phyloP scores from a whole-genome alignment of 2,888 invertebrate species.

The Trachelus tabidus region DNA sequence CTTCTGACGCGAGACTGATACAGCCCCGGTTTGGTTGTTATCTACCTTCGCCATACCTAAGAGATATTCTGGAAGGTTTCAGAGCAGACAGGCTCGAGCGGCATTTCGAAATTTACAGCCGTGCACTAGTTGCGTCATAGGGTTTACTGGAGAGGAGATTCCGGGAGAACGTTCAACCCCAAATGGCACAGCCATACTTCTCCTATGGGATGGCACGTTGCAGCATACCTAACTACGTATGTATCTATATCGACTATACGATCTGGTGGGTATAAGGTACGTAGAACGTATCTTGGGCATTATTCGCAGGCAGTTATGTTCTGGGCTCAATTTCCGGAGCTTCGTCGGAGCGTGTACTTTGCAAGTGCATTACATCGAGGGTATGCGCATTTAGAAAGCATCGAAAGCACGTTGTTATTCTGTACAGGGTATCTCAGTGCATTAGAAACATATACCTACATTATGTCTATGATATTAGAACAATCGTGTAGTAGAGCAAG shows the following conservation, averaged over 20 bases:
- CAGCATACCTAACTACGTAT: neutral
- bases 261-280: neutral
- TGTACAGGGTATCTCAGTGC: neutral
- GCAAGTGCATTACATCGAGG: neutral
- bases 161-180: conserved; percentile 3
- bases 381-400: neutral
- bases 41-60: neutral
- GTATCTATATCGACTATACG: neutral
- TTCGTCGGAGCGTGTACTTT: neutral
- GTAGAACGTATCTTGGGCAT: neutral
- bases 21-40: neutral
- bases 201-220: neutral
- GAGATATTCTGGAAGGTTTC: neutral
- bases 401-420: neutral
- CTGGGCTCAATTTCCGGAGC: conserved; percentile 31
- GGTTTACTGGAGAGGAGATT: neutral
- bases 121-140: conserved; percentile 3
- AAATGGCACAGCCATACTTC: conserved; percentile 3
- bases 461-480: neutral
- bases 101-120: conserved; percentile 1
- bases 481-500: neutral
- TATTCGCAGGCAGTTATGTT: conserved; percentile 25
- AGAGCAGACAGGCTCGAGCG: neutral
- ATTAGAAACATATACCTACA: neutral
- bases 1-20: neutral